Conservation (phyloP, 2,113 vertebrate species). For the Chaetodon trifascialis region DNA sequence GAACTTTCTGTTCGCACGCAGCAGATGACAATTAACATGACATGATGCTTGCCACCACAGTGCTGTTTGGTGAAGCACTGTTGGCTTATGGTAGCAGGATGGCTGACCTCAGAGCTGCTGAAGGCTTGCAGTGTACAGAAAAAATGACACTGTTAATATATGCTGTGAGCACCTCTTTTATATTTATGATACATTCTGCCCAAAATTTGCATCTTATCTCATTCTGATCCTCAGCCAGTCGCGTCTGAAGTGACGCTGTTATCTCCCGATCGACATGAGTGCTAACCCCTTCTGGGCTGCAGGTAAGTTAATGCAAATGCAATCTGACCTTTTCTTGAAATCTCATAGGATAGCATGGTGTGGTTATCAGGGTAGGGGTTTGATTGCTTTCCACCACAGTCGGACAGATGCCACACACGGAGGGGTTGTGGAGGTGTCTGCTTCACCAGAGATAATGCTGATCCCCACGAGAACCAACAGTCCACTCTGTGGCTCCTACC, state of each 20-base stretch:
- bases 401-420: not conserved
- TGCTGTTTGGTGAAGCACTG: not conserved
- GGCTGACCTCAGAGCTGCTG: constrained; percentile 12
- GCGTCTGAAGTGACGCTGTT: not conserved
- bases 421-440: not conserved
- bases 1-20: not conserved
- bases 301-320: not conserved
- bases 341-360: not conserved
- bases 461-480: constrained; percentile 14
- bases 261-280: constrained; percentile 1
- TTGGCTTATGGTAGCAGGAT: not conserved
- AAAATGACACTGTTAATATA: not conserved
- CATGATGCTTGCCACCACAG: not conserved
- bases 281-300: not conserved
- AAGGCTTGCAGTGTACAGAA: constrained; percentile 3
- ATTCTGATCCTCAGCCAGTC: not conserved
- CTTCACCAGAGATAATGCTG: not conserved
- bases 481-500: not conserved
- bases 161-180: not conserved
- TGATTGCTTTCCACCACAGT: not conserved
- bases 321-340: constrained; percentile 23
- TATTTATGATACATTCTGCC: not conserved
- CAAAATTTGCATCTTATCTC: not conserved
- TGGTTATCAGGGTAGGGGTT: not conserved
- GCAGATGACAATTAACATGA: constrained; percentile 1